Evolutionary conservation across 2,113 vertebrate genomes (phyloP), one percentile per base, ranked within the genome.

Genomic region (Cololabis saira): DNA sequence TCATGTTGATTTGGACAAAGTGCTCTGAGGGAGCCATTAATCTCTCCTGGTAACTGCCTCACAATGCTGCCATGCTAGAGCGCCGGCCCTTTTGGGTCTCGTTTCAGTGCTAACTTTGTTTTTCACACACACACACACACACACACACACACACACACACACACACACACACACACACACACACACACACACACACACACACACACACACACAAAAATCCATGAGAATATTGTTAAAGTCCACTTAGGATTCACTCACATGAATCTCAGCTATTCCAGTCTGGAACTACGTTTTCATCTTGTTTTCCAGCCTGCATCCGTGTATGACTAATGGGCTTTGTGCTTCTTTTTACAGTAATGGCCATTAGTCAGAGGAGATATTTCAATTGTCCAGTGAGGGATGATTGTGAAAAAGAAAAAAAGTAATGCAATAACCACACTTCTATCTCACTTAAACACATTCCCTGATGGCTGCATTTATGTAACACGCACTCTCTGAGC

Each of bases 1-100:
- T 69, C 41, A 76, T 47, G 67, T 65, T 71, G 75, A 74, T 71
- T 70, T 57, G 24, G 13, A 51, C 47, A 61, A 77, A 85, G 66
- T 68, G 81, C 62, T 71, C 55, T 55, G 43, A 62, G 68, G 77
- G 71, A 68, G 66, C 51, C 24, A 57, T 11, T 44, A 61, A 37
- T 57, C 50, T 53, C 24, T 67, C n/a, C n/a, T 49, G 7, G 43
- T 67, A 52, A 61, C 21, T 21, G 45, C 44, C 61, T 72, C 21
- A 24, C 50, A 49, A 12, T 24, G 41, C 11, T 45, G 42, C 49
- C 48, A 61, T 33, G 56, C 49, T 17, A 73, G 66, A 60, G 21
- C 74, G 16, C 43, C 21, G 15, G 6, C 27, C 18, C 9, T 62
- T 11, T 12, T 16, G 63, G 1, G 22, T 27, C 12, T 64, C 16